Percentiles rank a stretch among this genome's conserved stretches.
Conservation (phyloP, 2,888 invertebrate species). For the Acleris cristana region DNA sequence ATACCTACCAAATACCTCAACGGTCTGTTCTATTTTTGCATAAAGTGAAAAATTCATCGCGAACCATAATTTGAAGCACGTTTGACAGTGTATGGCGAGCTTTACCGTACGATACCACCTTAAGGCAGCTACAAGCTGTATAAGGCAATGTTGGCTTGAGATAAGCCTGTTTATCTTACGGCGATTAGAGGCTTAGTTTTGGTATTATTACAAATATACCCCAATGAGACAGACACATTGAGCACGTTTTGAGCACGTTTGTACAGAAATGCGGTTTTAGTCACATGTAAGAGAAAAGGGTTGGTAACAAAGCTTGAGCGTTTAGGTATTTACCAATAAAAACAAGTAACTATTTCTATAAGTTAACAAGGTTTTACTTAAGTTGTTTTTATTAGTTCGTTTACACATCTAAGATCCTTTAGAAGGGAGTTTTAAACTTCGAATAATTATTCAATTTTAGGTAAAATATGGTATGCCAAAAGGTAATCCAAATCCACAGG, state of each 20-base stretch:
- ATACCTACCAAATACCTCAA: too few relatives aligned
- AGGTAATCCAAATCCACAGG: too few relatives aligned
- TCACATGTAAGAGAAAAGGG: neutral
- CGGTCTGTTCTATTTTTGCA: too few relatives aligned
- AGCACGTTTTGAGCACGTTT: neutral
- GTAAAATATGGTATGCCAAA: too few relatives aligned
- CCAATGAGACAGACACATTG: neutral
- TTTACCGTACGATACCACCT: conserved; percentile 39
- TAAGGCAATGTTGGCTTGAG: conserved; percentile 66
- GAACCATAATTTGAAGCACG: neutral
- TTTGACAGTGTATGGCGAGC: conserved; percentile 18
- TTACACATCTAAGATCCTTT: too few relatives aligned
- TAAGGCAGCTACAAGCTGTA: conserved; percentile 59
- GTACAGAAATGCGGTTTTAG: neutral
- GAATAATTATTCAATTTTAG: too few relatives aligned
- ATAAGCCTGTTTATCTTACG: conserved; percentile 75
- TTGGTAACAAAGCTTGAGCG: neutral
- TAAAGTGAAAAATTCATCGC: too few relatives aligned
- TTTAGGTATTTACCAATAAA: neutral
- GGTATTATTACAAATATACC: conserved; percentile 16
- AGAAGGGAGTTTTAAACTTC: too few relatives aligned
- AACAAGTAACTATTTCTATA: neutral
- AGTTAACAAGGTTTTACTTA: neutral
- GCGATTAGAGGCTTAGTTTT: conserved; percentile 53
- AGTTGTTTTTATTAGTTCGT: too few relatives aligned